Base-by-base conservation (phyloP, 2,888 invertebrate genomes). In the Lysandra coridon region DNA sequence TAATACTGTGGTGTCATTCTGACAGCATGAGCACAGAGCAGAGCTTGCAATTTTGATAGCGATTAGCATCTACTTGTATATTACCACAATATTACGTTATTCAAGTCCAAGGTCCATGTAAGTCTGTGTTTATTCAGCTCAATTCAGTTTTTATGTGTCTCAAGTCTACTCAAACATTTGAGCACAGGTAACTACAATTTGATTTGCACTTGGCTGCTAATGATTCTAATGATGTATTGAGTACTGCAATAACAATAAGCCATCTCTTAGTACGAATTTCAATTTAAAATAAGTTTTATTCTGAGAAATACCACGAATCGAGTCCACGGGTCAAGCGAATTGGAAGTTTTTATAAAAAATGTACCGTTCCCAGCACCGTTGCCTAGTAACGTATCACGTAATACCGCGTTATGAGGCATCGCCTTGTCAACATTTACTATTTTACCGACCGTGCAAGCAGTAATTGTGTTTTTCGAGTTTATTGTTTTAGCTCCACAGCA, bases 361-460 rank as follows among this genome's bases (percentile, higher is more conserved):
- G 76, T 84, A 86, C 86, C 85, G 86, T 86, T 86, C 82, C 81
- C 79, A 81, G 83, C 85, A 83, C 85, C 85, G 85, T 86, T 85
- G 82, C 75, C 79, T 79, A 82, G 81, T 80, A 80, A 82, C 80
- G 82, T 80, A 81, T 83, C 82, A 79, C 80, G 79, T 83, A 82
- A 82, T 82, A 82, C 80, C 79, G 81, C 81, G 82, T 80, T 82
- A 73, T 75, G 64, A 80, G 80, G 79, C 75, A 81, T 79, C 82
- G 78, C 49, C 79, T 82, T 82, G 75, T 4, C 23, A 49, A 75
- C 49, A 23, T 44, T 69, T 33, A 23, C 69, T 69, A 64, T 10
- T 62, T 23, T 17, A 17, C 4, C 33, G 30, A 33, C 12, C 5
- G 30, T 33, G 62, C 23, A 7, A n/a, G 1, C 23, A 57, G 57